A percentile compares a stretch with the other conserved stretches of the same genome.
phyloP scores from a whole-genome alignment of 2,113 vertebrate genomes.

The Hemiprocne comata region DNA sequence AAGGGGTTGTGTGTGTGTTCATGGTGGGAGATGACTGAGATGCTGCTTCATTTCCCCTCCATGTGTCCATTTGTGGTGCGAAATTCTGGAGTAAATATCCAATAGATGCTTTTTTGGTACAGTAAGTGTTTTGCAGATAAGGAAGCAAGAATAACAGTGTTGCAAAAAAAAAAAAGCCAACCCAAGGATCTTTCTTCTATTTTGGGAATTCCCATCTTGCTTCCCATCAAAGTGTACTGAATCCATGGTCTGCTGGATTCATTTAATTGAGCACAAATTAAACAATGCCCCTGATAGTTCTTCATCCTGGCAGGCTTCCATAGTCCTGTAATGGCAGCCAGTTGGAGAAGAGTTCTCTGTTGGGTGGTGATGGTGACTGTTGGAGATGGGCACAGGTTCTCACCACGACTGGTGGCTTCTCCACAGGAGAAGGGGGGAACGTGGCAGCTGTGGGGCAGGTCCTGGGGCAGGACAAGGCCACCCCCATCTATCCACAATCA shows the following conservation, averaged over 20 bases:
- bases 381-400: background rate
- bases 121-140: background rate
- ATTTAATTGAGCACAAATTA: background rate
- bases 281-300: background rate
- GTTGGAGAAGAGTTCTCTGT: background rate
- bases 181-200: background rate
- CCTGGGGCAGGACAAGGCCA: background rate
- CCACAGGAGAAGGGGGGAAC: background rate
- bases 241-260: rapidly evolving
- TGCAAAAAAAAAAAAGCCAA: no score
- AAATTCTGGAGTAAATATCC: background rate
- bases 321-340: rapidly evolving
- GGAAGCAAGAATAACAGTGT: background rate
- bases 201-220: background rate
- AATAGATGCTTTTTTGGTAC: rapidly evolving
- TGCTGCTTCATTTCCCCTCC: rapidly evolving
- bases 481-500: rapidly evolving
- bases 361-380: background rate
- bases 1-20: background rate
- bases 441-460: rapidly evolving
- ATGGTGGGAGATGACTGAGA: rapidly evolving
- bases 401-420: rapidly evolving
- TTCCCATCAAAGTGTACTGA: background rate
- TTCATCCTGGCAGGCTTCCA: background rate
- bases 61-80: rapidly evolving